These are phyloP conservation scores for Pempheris klunzingeri DNA, from an alignment of 2,797 vertebrate species.

Conservation along the genomic window DNA sequence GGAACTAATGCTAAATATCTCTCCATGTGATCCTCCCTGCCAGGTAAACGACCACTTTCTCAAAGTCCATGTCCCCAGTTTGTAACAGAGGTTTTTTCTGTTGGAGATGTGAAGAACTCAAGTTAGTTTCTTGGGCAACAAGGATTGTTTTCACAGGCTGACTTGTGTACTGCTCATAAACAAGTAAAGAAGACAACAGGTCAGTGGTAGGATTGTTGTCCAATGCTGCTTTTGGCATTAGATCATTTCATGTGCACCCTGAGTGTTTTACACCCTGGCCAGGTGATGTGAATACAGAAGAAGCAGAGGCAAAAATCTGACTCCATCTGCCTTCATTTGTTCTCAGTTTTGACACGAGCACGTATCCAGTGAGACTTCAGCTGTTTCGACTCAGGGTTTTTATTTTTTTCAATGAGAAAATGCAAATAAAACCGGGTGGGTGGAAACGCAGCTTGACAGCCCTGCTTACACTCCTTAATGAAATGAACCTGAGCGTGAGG, in stretches of 20 bases:
- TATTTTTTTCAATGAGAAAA: conserved; percentile 34
- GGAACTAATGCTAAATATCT: not conserved
- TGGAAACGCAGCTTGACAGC: not conserved
- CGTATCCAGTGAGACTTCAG: conserved; percentile 19
- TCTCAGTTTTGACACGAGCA: conserved; percentile 9
- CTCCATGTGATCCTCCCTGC: not conserved
- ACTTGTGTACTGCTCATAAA: not conserved
- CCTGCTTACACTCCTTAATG: not conserved
- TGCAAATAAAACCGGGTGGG: not conserved
- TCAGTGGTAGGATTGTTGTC: too few species aligned
- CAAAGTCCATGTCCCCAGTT: not conserved
- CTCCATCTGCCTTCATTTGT: conserved; percentile 6
- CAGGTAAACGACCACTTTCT: not conserved
- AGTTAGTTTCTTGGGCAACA: too few species aligned
- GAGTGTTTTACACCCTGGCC: not conserved
- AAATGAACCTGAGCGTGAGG: not conserved
- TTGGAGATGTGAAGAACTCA: too few species aligned
- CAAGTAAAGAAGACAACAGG: too few species aligned
- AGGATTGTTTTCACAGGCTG: not conserved
- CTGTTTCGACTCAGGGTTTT: not conserved
- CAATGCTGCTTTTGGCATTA: too few species aligned
- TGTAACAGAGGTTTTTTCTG: not conserved
- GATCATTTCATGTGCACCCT: not conserved
- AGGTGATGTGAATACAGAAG: not conserved
- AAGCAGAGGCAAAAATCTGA: not conserved